Evolutionary conservation across 2,113 vertebrate genomes (phyloP).

Genomic region (Sinocyclocheilus anshuiensis): DNA sequence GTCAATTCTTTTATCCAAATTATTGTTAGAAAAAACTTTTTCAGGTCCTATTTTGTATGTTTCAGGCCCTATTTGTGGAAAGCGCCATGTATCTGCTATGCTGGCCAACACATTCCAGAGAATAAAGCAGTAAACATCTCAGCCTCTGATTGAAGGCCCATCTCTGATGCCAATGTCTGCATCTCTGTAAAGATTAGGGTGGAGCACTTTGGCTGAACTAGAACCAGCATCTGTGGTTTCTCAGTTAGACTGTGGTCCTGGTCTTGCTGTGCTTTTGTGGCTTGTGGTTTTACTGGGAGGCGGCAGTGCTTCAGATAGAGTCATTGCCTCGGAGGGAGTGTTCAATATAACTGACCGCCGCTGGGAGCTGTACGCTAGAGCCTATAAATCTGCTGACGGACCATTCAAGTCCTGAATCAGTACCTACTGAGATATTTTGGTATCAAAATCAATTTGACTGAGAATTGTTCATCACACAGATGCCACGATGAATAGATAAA

Average conservation of each 20-base stretch:
- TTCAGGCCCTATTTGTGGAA: neutral
- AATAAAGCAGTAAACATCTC: conserved; percentile 34
- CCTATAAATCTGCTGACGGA: conserved; percentile 18
- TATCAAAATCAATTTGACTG: conserved; percentile 20
- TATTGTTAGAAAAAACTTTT: no score
- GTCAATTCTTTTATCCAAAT: no score
- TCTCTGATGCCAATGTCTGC: neutral
- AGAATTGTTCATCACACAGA: neutral
- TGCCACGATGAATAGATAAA: neutral
- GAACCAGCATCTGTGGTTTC: conserved; percentile 18
- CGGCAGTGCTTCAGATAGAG: conserved; percentile 3
- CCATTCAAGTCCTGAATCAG: conserved; percentile 16
- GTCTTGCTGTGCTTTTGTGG: conserved; percentile 20
- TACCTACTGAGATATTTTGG: conserved; percentile 15
- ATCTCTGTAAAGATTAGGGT: conserved; percentile 23
- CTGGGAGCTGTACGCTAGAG: neutral
- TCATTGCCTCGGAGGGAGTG: neutral
- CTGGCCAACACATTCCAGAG: neutral
- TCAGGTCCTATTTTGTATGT: no score
- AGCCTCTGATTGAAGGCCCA: neutral
- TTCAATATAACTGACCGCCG: neutral
- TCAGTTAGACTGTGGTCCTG: neutral
- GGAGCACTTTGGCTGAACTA: conserved; percentile 16
- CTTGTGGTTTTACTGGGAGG: conserved; percentile 9
- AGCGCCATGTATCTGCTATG: neutral